Percentiles rank a stretch among this genome's conserved stretches.
Conservation (phyloP, 1,140 invertebrate genomes). For the Chelonus insularis region DNA sequence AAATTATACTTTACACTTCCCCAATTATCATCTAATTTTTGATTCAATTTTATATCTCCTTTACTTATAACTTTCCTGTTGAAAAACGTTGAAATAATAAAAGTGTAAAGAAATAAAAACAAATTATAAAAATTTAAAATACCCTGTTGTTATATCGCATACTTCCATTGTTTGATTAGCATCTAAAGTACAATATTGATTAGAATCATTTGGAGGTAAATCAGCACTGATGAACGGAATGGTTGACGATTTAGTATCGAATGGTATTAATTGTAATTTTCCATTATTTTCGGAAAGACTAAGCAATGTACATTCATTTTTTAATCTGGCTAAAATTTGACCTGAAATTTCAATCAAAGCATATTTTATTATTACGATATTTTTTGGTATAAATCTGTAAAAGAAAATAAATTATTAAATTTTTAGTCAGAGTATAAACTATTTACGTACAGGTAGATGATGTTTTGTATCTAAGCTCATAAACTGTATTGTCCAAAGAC, state of each 20-base stretch:
- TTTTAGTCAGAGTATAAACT: too few relatives aligned
- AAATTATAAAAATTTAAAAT: slow-evolving; percentile 16
- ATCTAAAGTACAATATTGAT: slow-evolving; percentile 44
- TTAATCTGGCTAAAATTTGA: slow-evolving; percentile 42
- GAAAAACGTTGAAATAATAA: slow-evolving; percentile 20
- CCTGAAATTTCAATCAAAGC: slow-evolving; percentile 25
- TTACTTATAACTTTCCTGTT: slow-evolving; percentile 34
- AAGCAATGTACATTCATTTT: slow-evolving; percentile 36
- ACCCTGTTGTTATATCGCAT: slow-evolving; percentile 48
- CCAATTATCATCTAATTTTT: slow-evolving; percentile 44
- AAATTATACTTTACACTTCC: slow-evolving; percentile 44
- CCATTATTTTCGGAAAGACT: slow-evolving; percentile 22
- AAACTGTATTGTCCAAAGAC: too few relatives aligned
- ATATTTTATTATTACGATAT: background rate
- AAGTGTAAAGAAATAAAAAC: slow-evolving; percentile 3
- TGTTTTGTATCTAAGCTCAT: too few relatives aligned
- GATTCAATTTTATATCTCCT: slow-evolving; percentile 28
- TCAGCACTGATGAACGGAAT: slow-evolving; percentile 38
- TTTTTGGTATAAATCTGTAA: background rate
- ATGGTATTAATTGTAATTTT: slow-evolving; percentile 30
- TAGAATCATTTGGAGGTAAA: slow-evolving; percentile 35
- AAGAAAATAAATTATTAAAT: too few relatives aligned
- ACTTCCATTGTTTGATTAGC: slow-evolving; percentile 38
- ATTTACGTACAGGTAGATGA: too few relatives aligned
- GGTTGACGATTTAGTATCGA: slow-evolving; percentile 27